phyloP scores from a whole-genome alignment of 2,113 vertebrate genomes.

The Loxodonta africana region DNA sequence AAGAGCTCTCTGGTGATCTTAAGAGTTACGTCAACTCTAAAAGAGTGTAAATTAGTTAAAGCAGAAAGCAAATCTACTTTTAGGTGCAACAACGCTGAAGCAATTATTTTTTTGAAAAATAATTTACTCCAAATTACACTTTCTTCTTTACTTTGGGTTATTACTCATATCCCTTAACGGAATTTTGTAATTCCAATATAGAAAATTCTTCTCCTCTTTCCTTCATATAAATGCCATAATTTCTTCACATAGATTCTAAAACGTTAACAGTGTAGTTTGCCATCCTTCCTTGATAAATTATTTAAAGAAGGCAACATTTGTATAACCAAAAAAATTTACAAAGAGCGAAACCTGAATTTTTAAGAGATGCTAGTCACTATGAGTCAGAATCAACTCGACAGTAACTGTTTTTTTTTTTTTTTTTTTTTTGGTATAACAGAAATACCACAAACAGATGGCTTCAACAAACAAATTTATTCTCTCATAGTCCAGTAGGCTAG shows the following conservation, averaged over 20 bases:
- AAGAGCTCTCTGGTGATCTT: background rate
- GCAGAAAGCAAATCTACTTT: constrained; percentile 39
- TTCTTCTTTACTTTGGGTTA: constrained; percentile 48
- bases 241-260: constrained; percentile 24
- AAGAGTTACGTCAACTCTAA: background rate
- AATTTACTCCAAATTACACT: constrained; percentile 34
- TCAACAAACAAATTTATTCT: no score
- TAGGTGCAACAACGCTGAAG: background rate
- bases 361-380: no score
- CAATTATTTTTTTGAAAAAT: constrained; percentile 38
- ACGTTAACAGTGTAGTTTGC: background rate
- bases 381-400: no score
- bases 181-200: constrained; percentile 25
- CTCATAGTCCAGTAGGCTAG: no score
- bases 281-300: constrained; percentile 19
- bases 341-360: background rate
- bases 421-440: no score
- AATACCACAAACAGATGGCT: no score
- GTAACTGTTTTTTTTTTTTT: no score
- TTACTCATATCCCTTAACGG: background rate
- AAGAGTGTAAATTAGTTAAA: constrained; percentile 43
- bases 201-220: background rate
- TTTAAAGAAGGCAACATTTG: background rate
- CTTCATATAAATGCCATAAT: background rate
- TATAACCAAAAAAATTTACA: background rate